A percentile compares a stretch with the other conserved stretches of the same genome.
Conservation (phyloP, 2,888 invertebrate genomes). For the Chymomyza caudatula region DNA sequence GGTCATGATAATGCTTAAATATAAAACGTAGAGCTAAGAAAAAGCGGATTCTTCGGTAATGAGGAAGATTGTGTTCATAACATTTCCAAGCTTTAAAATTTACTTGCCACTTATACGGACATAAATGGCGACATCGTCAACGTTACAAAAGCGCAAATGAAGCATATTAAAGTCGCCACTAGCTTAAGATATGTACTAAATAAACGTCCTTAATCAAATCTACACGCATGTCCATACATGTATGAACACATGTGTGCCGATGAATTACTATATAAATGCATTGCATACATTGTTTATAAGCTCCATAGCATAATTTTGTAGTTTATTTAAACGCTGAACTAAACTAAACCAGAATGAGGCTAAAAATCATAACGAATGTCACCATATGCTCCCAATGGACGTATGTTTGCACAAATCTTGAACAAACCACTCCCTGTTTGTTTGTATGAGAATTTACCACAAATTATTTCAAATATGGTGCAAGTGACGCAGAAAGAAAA, state of each 20-base stretch:
- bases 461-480: constrained; percentile 2
- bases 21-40: too few relatives aligned
- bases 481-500: constrained; percentile 1
- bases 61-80: too few relatives aligned
- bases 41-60: too few relatives aligned
- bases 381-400: not conserved
- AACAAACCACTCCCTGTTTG: constrained; percentile 1
- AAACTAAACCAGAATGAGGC: not conserved
- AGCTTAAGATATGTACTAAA: not conserved
- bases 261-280: too few relatives aligned
- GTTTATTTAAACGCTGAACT: not conserved
- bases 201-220: not conserved
- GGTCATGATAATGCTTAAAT: too few relatives aligned
- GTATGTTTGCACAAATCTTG: constrained; percentile 2
- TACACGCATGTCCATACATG: not conserved
- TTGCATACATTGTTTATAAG: not conserved
- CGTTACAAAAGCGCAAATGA: too few relatives aligned
- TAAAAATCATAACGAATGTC: not conserved
- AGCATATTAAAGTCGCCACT: not conserved
- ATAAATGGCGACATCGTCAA: too few relatives aligned
- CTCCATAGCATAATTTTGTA: not conserved
- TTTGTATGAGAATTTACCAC: constrained; percentile 1
- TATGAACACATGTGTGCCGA: too few relatives aligned
- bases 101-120: not conserved
- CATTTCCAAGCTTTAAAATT: too few relatives aligned